A percentile compares a stretch with the other conserved stretches of the same genome.
These are phyloP conservation scores for Ochlodes sylvanus DNA, from an alignment of 2,888 invertebrate species.

Conservation along the genomic window DNA sequence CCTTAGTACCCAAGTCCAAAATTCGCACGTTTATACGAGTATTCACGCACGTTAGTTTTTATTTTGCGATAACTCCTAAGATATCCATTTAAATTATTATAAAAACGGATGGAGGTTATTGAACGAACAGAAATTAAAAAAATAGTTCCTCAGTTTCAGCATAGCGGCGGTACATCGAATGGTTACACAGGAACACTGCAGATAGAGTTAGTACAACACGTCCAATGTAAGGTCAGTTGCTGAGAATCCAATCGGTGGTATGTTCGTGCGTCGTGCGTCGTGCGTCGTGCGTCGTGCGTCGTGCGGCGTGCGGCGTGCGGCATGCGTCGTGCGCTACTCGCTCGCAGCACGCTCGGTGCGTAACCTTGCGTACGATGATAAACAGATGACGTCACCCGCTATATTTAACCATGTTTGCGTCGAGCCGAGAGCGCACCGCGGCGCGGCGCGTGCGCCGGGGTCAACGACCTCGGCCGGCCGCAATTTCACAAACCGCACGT, in stretches of 20 bases:
- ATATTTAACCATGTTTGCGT: slow-evolving; percentile 74
- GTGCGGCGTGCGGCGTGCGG: not conserved
- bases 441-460: slow-evolving; percentile 68
- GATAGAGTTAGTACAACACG: too few relatives aligned
- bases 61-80: too few relatives aligned
- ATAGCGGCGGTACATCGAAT: too few relatives aligned
- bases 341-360: slow-evolving; percentile 47
- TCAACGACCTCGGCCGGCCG: slow-evolving; percentile 57
- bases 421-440: slow-evolving; percentile 58
- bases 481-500: slow-evolving; percentile 31
- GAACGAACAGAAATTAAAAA: too few relatives aligned
- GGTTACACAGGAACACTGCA: too few relatives aligned
- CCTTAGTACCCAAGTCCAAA: too few relatives aligned
- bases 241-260: not conserved
- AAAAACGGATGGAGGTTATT: too few relatives aligned
- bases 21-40: too few relatives aligned
- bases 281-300: slow-evolving; percentile 1
- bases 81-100: too few relatives aligned
- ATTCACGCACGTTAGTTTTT: too few relatives aligned
- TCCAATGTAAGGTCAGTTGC: not conserved
- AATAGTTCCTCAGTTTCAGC: too few relatives aligned
- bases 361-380: slow-evolving; percentile 83
- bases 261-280: not conserved
- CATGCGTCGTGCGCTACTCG: slow-evolving; percentile 25
- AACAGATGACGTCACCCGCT: slow-evolving; percentile 80